Evolutionary conservation across 2,113 vertebrate genomes (phyloP).

Genomic region (Eudyptes chrysolophus): DNA sequence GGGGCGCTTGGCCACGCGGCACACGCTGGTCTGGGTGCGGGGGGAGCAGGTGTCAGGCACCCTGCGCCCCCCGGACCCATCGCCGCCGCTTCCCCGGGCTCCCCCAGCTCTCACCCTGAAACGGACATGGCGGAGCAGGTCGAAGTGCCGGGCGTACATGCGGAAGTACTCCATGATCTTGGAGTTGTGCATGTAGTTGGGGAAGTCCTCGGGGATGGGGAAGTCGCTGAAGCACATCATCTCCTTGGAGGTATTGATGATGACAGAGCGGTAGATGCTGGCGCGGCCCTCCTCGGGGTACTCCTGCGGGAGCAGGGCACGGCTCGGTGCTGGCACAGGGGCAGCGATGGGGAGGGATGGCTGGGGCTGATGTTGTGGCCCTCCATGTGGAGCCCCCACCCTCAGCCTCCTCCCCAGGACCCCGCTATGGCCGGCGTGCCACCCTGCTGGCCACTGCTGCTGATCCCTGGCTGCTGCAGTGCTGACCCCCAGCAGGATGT

Average conservation of each 20-base stretch:
- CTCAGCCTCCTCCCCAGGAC: not conserved
- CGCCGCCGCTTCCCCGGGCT: accelerated
- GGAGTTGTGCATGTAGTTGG: constrained; percentile 88
- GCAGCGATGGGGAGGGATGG: not conserved
- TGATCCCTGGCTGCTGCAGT: accelerated
- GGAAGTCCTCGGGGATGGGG: constrained; percentile 83
- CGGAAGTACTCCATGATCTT: constrained; percentile 83
- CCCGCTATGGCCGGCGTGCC: accelerated
- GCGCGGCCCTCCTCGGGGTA: constrained; percentile 69
- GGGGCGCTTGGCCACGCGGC: constrained; percentile 73
- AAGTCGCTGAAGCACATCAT: constrained; percentile 95
- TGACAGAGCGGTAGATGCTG: constrained; percentile 85
- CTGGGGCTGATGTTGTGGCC: not conserved
- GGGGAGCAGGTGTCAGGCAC: not conserved
- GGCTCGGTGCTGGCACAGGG: accelerated
- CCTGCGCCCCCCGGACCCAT: accelerated
- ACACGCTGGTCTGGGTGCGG: constrained; percentile 79
- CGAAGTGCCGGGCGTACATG: constrained; percentile 83
- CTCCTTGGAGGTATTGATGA: constrained; percentile 89
- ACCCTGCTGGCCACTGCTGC: too few relatives aligned
- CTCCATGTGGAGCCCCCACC: not conserved
- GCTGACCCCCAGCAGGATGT: not conserved
- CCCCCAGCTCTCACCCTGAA: constrained; percentile 77
- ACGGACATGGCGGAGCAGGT: constrained; percentile 76
- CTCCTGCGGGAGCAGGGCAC: constrained; percentile 66